These are phyloP conservation scores for Cyanoramphus novaezelandiae DNA, from an alignment of 2,113 vertebrate genomes.

Conservation along the genomic window DNA sequence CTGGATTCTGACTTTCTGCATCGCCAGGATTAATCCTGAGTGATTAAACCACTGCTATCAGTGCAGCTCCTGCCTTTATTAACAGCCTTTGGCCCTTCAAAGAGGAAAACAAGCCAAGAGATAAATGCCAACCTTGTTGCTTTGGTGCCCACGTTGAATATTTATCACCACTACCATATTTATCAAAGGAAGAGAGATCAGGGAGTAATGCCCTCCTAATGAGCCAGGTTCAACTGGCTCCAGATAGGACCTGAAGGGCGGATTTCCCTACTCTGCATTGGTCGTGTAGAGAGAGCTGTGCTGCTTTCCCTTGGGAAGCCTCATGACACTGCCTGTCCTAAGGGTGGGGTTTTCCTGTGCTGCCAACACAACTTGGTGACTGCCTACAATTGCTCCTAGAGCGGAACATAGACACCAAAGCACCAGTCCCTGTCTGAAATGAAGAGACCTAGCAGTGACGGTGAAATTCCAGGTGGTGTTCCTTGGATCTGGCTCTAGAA, in stretches of 20 bases:
- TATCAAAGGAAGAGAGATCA: not conserved
- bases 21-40: not conserved
- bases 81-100: not conserved
- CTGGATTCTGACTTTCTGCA: not conserved
- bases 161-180: not conserved
- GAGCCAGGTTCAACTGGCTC: not conserved
- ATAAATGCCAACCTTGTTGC: not conserved
- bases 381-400: rapidly evolving
- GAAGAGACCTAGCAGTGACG: not conserved
- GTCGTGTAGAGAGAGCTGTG: not conserved
- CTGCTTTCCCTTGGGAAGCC: rapidly evolving
- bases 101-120: not conserved
- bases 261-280: not conserved
- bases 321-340: rapidly evolving
- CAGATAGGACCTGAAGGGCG: not conserved
- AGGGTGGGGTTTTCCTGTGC: rapidly evolving
- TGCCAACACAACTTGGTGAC: not conserved
- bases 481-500: not conserved
- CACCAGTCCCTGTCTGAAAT: rapidly evolving
- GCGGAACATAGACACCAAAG: not conserved
- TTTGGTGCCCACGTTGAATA: not conserved
- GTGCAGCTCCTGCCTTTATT: not conserved
- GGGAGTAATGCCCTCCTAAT: not conserved
- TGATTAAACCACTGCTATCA: not conserved
- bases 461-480: not conserved